phyloP scores from a whole-genome alignment of 2,888 invertebrate species.

The Carcina quercana region DNA sequence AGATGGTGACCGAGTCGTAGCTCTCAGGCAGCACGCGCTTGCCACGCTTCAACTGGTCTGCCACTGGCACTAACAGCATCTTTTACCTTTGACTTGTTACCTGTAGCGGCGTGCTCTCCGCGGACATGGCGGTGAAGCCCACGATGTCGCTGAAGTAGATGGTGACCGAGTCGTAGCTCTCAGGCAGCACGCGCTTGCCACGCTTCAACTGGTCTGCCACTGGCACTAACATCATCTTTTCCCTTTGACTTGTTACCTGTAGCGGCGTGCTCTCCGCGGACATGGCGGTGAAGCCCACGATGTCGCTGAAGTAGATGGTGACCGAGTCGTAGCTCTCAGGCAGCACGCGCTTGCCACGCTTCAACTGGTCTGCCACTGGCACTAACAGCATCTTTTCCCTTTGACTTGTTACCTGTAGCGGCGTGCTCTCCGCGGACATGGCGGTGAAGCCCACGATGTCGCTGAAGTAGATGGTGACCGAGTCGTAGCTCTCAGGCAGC shows the following conservation, averaged over 20 bases:
- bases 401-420: slow-evolving; percentile 81
- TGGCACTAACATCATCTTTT: slow-evolving; percentile 91
- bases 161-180: slow-evolving; percentile 92
- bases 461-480: slow-evolving; percentile 95
- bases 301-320: slow-evolving; percentile 96
- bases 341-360: slow-evolving; percentile 90
- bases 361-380: slow-evolving; percentile 94
- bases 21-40: slow-evolving; percentile 92
- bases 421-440: slow-evolving; percentile 94
- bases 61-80: slow-evolving; percentile 93
- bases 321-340: slow-evolving; percentile 94
- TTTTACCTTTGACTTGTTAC: slow-evolving; percentile 81
- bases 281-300: slow-evolving; percentile 94
- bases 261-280: slow-evolving; percentile 93
- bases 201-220: slow-evolving; percentile 95
- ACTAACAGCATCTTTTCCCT: slow-evolving; percentile 93
- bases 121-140: slow-evolving; percentile 94
- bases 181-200: slow-evolving; percentile 91
- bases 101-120: slow-evolving; percentile 92
- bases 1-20: slow-evolving; percentile 94
- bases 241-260: slow-evolving; percentile 79
- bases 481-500: slow-evolving; percentile 92
- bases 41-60: slow-evolving; percentile 92
- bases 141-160: slow-evolving; percentile 97
- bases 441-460: slow-evolving; percentile 96